Percentiles rank a stretch among this genome's conserved stretches.
Evolutionary conservation across 64 coral and sea anemone genomes (phyloP).

Genomic region (Montipora capricornis): DNA sequence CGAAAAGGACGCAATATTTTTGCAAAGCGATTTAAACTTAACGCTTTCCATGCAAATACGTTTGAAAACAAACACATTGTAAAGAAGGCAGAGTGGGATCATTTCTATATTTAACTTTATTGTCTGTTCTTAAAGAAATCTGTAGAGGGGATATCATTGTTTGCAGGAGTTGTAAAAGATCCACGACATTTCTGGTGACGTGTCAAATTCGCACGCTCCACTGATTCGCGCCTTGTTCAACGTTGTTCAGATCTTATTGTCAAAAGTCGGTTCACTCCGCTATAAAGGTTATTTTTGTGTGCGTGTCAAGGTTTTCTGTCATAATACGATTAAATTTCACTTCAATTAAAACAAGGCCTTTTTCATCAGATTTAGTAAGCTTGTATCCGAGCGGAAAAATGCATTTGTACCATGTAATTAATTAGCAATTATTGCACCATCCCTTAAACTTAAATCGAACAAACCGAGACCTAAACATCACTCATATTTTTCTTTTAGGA

Average conservation of each 20-base stretch:
- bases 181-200: conserved; percentile 43
- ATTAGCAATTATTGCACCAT: background rate
- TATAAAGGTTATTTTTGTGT: background rate
- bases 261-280: background rate
- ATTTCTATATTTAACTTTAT: conserved; percentile 21
- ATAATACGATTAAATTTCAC: background rate
- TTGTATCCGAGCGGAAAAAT: conserved; percentile 16
- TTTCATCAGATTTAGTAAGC: background rate
- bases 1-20: background rate
- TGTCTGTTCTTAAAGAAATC: background rate
- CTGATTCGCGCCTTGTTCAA: conserved; percentile 1
- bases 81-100: background rate
- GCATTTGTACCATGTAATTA: background rate
- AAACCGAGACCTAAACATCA: background rate
- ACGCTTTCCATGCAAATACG: background rate
- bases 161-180: conserved; percentile 6
- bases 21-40: background rate
- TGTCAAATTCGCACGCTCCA: conserved; percentile 18
- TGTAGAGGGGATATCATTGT: conserved; percentile 51
- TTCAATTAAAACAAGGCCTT: background rate
- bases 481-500: background rate
- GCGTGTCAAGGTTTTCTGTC: background rate
- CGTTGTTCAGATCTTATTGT: background rate
- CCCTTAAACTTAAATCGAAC: background rate
- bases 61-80: background rate